Conservation (phyloP, 1,140 invertebrate species). For the Eufriesea mexicana region DNA sequence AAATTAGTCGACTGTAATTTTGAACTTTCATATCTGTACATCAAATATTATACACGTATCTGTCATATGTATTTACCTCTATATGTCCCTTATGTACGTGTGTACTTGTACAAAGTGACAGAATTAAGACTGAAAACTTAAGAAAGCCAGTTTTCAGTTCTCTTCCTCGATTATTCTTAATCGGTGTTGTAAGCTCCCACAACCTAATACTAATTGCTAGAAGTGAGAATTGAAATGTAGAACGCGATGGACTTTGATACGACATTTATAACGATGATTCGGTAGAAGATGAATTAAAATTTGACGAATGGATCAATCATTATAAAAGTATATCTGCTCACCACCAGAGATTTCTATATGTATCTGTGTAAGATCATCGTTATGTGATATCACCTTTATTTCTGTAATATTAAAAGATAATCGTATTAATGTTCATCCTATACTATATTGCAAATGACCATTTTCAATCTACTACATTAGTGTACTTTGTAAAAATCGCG, state of each 20-base stretch:
- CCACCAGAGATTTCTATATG: slow-evolving; percentile 14
- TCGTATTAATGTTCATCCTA: not conserved
- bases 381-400: slow-evolving; percentile 42
- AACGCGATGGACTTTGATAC: slow-evolving; percentile 40
- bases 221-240: slow-evolving; percentile 1
- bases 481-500: slow-evolving; percentile 8
- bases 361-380: slow-evolving; percentile 13
- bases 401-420: slow-evolving; percentile 19
- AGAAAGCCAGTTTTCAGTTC: slow-evolving; percentile 33
- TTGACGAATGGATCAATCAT: slow-evolving; percentile 15
- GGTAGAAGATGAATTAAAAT: slow-evolving; percentile 35
- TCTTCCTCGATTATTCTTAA: not conserved
- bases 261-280: slow-evolving; percentile 27
- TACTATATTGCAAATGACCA: not conserved
- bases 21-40: not conserved
- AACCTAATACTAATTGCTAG: slow-evolving; percentile 1
- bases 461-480: slow-evolving; percentile 12
- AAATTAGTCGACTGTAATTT: not conserved
- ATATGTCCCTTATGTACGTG: not conserved
- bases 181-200: not conserved
- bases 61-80: not conserved
- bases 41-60: slow-evolving; percentile 11
- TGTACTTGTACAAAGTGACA: slow-evolving; percentile 19
- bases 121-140: slow-evolving; percentile 37
- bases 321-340: slow-evolving; percentile 5